Evolutionary conservation across 2,888 invertebrate genomes (phyloP).

Genomic region (Ochropleura plecta): DNA sequence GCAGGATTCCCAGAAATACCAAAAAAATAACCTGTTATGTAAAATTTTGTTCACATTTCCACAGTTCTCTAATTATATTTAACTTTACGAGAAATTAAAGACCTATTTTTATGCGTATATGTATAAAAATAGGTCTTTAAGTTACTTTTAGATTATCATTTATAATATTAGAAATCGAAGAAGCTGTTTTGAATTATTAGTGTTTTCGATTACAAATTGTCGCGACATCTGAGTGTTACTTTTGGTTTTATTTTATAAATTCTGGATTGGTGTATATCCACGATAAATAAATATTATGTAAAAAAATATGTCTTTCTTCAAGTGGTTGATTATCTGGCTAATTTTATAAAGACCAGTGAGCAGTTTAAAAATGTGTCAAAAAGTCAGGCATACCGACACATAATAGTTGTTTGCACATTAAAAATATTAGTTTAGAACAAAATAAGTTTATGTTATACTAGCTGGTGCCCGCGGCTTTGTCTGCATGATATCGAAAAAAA

Average conservation of each 20-base stretch:
- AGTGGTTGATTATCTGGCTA: neutral
- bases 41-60: neutral
- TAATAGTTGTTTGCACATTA: neutral
- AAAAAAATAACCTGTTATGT: neutral
- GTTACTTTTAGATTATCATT: too few relatives aligned
- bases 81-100: neutral
- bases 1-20: neutral
- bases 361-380: neutral
- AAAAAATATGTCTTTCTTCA: neutral
- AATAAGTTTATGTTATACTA: too few relatives aligned
- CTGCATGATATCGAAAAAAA: too few relatives aligned
- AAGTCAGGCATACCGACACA: neutral
- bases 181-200: too few relatives aligned
- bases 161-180: too few relatives aligned
- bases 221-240: too few relatives aligned
- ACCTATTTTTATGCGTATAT: too few relatives aligned
- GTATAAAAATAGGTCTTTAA: neutral
- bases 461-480: too few relatives aligned
- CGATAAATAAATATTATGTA: neutral
- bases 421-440: neutral
- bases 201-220: too few relatives aligned
- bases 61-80: neutral
- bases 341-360: neutral
- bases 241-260: too few relatives aligned
- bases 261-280: too few relatives aligned